phyloP scores from a whole-genome alignment of 2,797 vertebrate species.

The Xenopus petersii region DNA sequence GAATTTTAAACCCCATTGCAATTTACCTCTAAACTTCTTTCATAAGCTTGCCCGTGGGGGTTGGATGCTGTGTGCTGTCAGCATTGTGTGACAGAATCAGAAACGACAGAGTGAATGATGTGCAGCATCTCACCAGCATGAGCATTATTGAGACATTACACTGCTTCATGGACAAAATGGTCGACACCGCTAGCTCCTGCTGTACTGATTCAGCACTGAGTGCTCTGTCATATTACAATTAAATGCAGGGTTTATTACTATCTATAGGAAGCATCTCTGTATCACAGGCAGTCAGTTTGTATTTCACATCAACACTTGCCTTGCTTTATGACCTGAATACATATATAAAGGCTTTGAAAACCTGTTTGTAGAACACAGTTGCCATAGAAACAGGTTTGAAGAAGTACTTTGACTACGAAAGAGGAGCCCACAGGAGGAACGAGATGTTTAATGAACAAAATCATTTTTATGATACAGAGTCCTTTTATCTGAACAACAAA shows the following conservation, averaged over 20 bases:
- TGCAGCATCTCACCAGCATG: neutral
- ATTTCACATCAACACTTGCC: constrained; percentile 6
- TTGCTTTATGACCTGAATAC: constrained; percentile 40
- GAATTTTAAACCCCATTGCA: neutral
- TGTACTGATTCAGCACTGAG: neutral
- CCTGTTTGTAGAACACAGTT: constrained; percentile 14
- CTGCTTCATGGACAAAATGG: constrained; percentile 35
- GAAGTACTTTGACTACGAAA: neutral
- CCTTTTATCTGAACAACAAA: too few species aligned
- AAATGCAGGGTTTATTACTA: neutral
- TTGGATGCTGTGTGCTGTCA: constrained; percentile 7
- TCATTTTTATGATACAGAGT: neutral
- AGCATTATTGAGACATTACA: constrained; percentile 18
- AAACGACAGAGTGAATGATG: constrained; percentile 7
- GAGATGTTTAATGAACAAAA: neutral
- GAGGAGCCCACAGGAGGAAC: neutral
- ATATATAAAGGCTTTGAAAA: constrained; percentile 10
- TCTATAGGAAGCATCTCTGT: constrained; percentile 3
- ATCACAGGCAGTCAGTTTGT: constrained; percentile 14
- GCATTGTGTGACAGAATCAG: constrained; percentile 1
- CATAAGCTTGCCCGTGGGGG: neutral
- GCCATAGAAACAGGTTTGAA: constrained; percentile 26
- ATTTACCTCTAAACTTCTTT: neutral
- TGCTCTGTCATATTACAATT: neutral
- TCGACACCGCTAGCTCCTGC: constrained; percentile 7